A percentile compares a stretch with the other conserved stretches of the same genome.
These are phyloP conservation scores for Isoperla grammatica DNA, from an alignment of 2,888 invertebrate species.

Conservation along the genomic window DNA sequence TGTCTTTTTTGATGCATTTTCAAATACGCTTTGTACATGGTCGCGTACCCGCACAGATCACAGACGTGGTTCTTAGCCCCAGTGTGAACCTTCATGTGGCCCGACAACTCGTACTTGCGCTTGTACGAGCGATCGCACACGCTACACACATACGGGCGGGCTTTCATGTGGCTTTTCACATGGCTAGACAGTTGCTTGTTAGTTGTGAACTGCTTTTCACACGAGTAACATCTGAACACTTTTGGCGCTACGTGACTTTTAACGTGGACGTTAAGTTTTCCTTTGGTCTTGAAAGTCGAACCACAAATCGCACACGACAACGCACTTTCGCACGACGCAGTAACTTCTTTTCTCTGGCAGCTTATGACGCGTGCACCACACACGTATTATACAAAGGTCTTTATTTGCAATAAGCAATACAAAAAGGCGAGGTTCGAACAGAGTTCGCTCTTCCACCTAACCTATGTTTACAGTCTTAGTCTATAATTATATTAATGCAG, in stretches of 20 bases:
- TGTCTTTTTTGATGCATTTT: conserved; percentile 47
- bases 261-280: conserved; percentile 5
- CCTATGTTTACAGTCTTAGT: too few relatives aligned
- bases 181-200: conserved; percentile 56
- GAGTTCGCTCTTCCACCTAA: too few relatives aligned
- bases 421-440: too few relatives aligned
- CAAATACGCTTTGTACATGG: conserved; percentile 21
- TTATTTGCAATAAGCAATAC: too few relatives aligned
- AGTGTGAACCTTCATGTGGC: conserved; percentile 20
- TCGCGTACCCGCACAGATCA: conserved; percentile 21
- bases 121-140: conserved; percentile 45
- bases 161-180: conserved; percentile 50
- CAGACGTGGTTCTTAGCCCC: conserved; percentile 24
- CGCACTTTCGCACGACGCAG: too few relatives aligned
- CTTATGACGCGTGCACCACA: too few relatives aligned
- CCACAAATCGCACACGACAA: conserved; percentile 15
- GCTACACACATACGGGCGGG: conserved; percentile 45
- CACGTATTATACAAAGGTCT: too few relatives aligned
- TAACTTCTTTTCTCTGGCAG: too few relatives aligned
- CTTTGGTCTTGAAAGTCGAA: neutral
- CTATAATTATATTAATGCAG: too few relatives aligned
- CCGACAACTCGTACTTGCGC: conserved; percentile 18
- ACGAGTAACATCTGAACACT: conserved; percentile 36
- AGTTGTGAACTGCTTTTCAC: conserved; percentile 49
- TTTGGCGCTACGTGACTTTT: neutral